Percentiles rank a stretch among this genome's conserved stretches.
These are phyloP conservation scores for Rotaria sp. DNA, from an alignment of 2,888 invertebrate species.

Conservation along the genomic window DNA sequence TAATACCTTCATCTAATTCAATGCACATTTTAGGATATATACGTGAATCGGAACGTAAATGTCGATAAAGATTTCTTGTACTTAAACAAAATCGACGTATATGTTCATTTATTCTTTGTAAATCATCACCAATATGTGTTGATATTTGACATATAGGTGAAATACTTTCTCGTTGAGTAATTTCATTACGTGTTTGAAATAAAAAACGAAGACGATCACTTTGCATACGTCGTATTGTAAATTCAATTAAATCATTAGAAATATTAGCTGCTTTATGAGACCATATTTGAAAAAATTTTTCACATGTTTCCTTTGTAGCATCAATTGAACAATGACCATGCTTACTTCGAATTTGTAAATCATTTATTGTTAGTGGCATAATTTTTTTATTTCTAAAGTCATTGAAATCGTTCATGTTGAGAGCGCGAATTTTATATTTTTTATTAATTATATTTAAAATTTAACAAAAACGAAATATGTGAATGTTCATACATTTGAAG, in stretches of 20 bases:
- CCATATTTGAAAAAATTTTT: constrained; percentile 27
- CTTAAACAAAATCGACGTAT: not conserved
- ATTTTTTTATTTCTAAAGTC: no score
- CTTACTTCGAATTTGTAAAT: not conserved
- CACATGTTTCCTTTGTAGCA: not conserved
- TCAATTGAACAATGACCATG: not conserved
- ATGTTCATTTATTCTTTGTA: not conserved
- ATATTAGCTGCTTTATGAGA: constrained; percentile 25
- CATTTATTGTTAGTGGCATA: not conserved
- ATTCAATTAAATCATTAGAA: constrained; percentile 21
- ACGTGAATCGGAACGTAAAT: constrained; percentile 6
- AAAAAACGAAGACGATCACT: not conserved
- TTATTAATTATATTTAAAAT: not conserved
- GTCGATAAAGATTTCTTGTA: not conserved
- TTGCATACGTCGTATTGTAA: not conserved
- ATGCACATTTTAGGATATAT: not conserved
- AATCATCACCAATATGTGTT: not conserved
- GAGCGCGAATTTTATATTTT: not conserved
- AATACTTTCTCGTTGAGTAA: not conserved
- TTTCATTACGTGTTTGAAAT: constrained; percentile 11
- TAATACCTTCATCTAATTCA: constrained; percentile 16
- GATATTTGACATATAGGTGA: not conserved
- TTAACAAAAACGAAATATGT: not conserved
- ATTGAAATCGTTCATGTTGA: not conserved
- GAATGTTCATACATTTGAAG: no score